Base-by-base conservation (phyloP, 2,113 vertebrate genomes). In the Varanus komodoensis region DNA sequence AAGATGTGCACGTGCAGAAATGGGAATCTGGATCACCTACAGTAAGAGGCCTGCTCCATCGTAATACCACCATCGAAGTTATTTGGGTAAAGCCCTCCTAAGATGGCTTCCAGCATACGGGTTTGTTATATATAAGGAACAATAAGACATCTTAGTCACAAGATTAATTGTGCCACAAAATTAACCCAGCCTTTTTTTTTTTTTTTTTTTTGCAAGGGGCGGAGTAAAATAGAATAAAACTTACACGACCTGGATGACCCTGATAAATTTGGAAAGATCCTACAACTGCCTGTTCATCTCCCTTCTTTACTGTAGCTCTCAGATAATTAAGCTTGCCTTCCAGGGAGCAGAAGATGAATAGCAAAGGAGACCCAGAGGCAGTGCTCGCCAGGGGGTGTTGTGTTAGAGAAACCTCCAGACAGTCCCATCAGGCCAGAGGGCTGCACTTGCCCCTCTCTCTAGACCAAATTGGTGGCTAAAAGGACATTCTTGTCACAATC, bases 311-410 rank as follows among this genome's bases (percentile, higher is more conserved):
- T 91, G 82, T 74, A 91, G 83, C 71, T 44, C 80, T 89, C 34
- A 64, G 71, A 81, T 34, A 34, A 92, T 87, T 94, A 95, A 95
- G 92, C 93, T 92, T 85, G 23, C 9, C 68, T 92, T 93, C 93
- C 93, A 89, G 23, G 29, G 74, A 89, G 44, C 77, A 90, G 84
- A 64, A 84, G 91, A 92, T 94, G 88, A 92, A 80, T 89, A 82
- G 12, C 52, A 29, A 80, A 87, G 57, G 1, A 82, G 50, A 81
- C 87, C 0, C 0, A 86, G 29, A 7, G 17, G 15, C 38, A 25
- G 29, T 68, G 61, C 32, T 38, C 38, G 57, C 73, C 38, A 64
- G 23, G 14, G n/a, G 50, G 52, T 29, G 29, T 57, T 73, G 64
- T 25, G 11, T 32, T 69, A n/a, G 44, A 29, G 61, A n/a, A 77